These are phyloP conservation scores for Masnerella sp. DNA, from an alignment of 2,888 invertebrate genomes.

Conservation along the genomic window DNA sequence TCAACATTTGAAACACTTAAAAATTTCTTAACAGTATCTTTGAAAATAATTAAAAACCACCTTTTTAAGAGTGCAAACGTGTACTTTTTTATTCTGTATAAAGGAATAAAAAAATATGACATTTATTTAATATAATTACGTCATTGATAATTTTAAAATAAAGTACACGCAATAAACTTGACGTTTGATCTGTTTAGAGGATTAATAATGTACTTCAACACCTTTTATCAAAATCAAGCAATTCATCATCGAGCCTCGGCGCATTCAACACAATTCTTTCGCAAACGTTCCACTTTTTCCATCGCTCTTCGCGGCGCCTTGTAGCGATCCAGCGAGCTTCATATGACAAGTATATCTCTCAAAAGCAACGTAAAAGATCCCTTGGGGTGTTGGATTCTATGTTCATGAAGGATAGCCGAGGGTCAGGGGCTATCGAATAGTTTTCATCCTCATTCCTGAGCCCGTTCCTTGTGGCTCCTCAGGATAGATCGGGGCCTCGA, in stretches of 20 bases:
- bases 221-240: constrained; percentile 27
- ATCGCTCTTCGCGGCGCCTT: constrained; percentile 9
- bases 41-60: too few relatives aligned
- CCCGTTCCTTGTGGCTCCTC: constrained; percentile 62
- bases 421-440: constrained; percentile 76
- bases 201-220: constrained; percentile 20
- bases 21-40: too few relatives aligned
- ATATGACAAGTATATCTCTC: constrained; percentile 59
- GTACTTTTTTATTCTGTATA: too few relatives aligned
- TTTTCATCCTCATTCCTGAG: constrained; percentile 65
- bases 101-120: too few relatives aligned
- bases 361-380: constrained; percentile 55
- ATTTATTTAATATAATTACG: constrained; percentile 33
- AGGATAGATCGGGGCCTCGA: constrained; percentile 77
- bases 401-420: constrained; percentile 75
- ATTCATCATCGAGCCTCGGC: constrained; percentile 12
- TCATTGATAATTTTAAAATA: constrained; percentile 41
- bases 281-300: constrained; percentile 29
- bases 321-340: constrained; percentile 27
- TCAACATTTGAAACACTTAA: too few relatives aligned
- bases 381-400: constrained; percentile 58
- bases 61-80: too few relatives aligned
- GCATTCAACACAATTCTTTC: constrained; percentile 2
- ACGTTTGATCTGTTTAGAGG: too few relatives aligned
- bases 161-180: too few relatives aligned